These are phyloP conservation scores for Sebastes nivosus DNA, from an alignment of 2,797 vertebrate genomes.

Conservation along the genomic window DNA sequence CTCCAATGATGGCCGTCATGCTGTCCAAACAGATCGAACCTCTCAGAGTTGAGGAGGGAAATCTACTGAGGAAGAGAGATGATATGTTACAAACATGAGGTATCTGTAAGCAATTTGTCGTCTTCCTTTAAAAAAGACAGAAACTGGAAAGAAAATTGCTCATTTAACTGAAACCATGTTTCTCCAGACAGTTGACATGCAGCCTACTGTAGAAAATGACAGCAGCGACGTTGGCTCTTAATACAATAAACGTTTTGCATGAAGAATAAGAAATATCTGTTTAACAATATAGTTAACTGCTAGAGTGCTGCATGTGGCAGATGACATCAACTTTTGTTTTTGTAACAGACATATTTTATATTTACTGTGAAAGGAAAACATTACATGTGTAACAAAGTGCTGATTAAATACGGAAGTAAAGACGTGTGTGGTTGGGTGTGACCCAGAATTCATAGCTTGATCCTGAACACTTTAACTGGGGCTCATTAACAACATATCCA, in stretches of 20 bases:
- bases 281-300: not conserved
- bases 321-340: not conserved
- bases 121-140: not conserved
- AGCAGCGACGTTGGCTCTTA: not conserved
- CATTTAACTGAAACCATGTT: not conserved
- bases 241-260: not conserved
- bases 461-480: not conserved
- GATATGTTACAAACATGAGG: not conserved
- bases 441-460: slow-evolving; percentile 39
- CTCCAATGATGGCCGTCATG: not conserved
- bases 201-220: not conserved
- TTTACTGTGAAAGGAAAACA: not conserved
- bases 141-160: not conserved
- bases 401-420: slow-evolving; percentile 57
- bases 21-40: not conserved
- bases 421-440: slow-evolving; percentile 42
- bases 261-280: not conserved
- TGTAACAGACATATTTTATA: not conserved
- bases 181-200: not conserved
- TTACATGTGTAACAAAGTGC: not conserved
- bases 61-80: slow-evolving; percentile 16
- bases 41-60: not conserved
- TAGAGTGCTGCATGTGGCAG: not conserved
- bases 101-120: not conserved
- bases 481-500: not conserved